Evolutionary conservation across 2,797 vertebrate genomes (phyloP).

Genomic region (Propithecus perrieri): DNA sequence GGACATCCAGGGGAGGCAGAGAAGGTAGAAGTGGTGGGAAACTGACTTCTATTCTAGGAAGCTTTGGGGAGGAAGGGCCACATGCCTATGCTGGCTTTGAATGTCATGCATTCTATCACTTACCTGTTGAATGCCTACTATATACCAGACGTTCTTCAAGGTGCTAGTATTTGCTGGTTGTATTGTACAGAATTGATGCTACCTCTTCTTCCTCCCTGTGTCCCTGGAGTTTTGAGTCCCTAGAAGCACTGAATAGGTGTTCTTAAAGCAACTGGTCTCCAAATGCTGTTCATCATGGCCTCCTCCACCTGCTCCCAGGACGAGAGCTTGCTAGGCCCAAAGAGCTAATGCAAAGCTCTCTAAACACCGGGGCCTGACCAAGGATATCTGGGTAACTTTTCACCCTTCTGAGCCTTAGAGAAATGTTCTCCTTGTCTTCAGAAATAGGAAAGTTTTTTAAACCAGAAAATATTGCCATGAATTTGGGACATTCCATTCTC

Average conservation of each 20-base stretch:
- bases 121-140: not conserved
- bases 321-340: not conserved
- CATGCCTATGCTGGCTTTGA: not conserved
- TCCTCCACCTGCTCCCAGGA: not conserved
- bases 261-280: not conserved
- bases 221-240: not conserved
- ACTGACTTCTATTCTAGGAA: not conserved
- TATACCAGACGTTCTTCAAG: not conserved
- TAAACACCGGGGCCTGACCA: not conserved
- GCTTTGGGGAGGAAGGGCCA: not conserved
- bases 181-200: too few relatives aligned
- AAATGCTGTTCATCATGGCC: not conserved
- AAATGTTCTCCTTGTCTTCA: not conserved
- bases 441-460: not conserved
- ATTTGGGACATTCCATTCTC: not conserved
- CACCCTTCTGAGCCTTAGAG: not conserved
- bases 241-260: not conserved
- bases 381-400: not conserved
- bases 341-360: not conserved
- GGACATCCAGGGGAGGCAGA: not conserved
- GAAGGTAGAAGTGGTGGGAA: not conserved
- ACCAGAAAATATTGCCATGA: not conserved
- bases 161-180: not conserved
- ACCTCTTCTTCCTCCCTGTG: not conserved
- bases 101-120: not conserved